A percentile compares a stretch with the other conserved stretches of the same genome.
Conservation (phyloP, 2,797 vertebrate species). For the Trachops cirrhosus region DNA sequence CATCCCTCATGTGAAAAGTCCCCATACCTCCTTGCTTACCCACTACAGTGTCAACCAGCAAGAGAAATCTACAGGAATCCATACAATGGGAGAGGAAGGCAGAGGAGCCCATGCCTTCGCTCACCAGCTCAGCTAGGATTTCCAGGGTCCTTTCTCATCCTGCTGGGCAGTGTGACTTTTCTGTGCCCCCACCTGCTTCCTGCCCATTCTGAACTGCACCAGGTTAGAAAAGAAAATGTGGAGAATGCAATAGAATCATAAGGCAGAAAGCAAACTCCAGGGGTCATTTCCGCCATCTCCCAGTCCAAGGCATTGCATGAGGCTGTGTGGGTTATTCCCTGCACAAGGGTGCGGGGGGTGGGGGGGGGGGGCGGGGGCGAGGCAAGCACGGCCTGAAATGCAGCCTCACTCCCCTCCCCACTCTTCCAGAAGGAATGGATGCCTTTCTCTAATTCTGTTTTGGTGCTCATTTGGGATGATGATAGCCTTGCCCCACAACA, state of each 20-base stretch:
- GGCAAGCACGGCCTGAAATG: not conserved
- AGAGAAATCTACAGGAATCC: not conserved
- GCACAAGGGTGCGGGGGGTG: not conserved
- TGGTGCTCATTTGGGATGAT: accelerated
- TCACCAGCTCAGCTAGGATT: not conserved
- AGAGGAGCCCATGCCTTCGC: accelerated
- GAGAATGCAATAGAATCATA: not conserved
- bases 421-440: not conserved
- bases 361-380: no score
- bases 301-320: not conserved
- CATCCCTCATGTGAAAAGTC: not conserved
- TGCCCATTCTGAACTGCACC: not conserved
- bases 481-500: not conserved
- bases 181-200: not conserved
- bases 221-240: not conserved
- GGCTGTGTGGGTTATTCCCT: not conserved
- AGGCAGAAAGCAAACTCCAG: not conserved
- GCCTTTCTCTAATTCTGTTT: not conserved
- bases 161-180: not conserved
- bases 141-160: not conserved
- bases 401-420: not conserved
- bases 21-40: not conserved
- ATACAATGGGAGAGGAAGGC: accelerated
- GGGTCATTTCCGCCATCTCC: no score
- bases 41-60: not conserved